Percentiles rank a stretch among this genome's conserved stretches.
Evolutionary conservation across 2,797 vertebrate species (phyloP).

Genomic region (Alcedo quadribrachys): DNA sequence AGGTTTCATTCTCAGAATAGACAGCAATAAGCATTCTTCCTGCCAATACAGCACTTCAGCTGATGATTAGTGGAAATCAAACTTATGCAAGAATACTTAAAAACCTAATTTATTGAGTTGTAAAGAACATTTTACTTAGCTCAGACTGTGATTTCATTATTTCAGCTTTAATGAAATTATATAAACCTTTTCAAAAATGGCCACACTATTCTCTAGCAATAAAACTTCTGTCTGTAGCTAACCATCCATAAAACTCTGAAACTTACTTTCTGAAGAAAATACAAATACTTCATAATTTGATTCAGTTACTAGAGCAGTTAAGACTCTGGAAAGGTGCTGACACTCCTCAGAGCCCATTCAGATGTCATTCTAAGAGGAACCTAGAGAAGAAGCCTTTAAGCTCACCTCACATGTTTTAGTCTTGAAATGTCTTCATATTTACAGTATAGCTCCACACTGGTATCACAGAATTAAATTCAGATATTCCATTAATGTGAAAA

Average conservation of each 20-base stretch:
- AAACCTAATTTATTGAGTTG: slow-evolving; percentile 56
- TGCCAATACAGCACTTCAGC: slow-evolving; percentile 17
- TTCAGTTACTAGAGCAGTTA: not conserved
- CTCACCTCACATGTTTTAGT: not conserved
- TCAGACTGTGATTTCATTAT: not conserved
- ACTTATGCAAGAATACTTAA: slow-evolving; percentile 32
- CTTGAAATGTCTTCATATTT: not conserved
- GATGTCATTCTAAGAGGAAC: not conserved
- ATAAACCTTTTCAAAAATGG: not conserved
- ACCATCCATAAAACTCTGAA: not conserved
- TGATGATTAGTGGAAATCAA: slow-evolving; percentile 41
- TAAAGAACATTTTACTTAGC: slow-evolving; percentile 21
- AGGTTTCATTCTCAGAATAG: slow-evolving; percentile 15
- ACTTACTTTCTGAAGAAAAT: not conserved
- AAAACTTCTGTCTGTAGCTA: not conserved
- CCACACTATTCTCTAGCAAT: not conserved
- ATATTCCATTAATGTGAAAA: not conserved
- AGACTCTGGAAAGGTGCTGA: not conserved
- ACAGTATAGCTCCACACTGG: not conserved
- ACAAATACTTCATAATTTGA: not conserved
- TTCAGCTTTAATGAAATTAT: slow-evolving; percentile 15
- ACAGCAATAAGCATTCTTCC: slow-evolving; percentile 2
- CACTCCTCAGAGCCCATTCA: fast-evolving
- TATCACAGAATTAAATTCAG: not conserved
- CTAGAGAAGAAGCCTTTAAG: not conserved